Percentiles rank a stretch among this genome's conserved stretches.
Evolutionary conservation across 2,888 invertebrate species (phyloP).

Genomic region (Cremastinae sp.): DNA sequence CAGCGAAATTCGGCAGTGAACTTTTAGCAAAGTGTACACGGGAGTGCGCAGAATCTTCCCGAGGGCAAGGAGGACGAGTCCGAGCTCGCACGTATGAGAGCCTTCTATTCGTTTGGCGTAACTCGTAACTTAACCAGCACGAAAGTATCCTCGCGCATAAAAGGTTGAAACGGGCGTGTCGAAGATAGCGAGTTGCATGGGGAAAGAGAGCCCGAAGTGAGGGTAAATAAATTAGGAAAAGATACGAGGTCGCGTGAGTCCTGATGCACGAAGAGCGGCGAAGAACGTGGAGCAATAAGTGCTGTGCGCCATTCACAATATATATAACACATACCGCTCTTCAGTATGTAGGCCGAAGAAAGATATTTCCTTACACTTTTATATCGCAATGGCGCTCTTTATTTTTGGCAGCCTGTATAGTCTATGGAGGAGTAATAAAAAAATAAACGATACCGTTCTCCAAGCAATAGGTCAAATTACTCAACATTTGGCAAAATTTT

Average conservation of each 20-base stretch:
- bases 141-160: slow-evolving; percentile 34
- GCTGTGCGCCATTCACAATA: slow-evolving; percentile 6
- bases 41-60: too few relatives aligned
- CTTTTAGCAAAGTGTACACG: slow-evolving; percentile 33
- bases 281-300: slow-evolving; percentile 26
- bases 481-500: neutral
- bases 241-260: slow-evolving; percentile 59
- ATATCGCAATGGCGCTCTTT: slow-evolving; percentile 30
- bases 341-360: slow-evolving; percentile 29
- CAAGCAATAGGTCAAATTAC: slow-evolving; percentile 5
- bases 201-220: slow-evolving; percentile 47
- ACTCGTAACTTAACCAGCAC: slow-evolving; percentile 48
- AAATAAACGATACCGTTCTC: slow-evolving; percentile 15
- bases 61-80: neutral
- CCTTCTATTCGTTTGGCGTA: slow-evolving; percentile 40
- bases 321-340: slow-evolving; percentile 5
- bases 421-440: slow-evolving; percentile 24
- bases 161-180: slow-evolving; percentile 53
- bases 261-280: slow-evolving; percentile 43
- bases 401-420: slow-evolving; percentile 27
- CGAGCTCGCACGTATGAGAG: slow-evolving; percentile 1
- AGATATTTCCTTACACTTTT: slow-evolving; percentile 29
- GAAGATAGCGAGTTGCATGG: slow-evolving; percentile 56
- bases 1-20: slow-evolving; percentile 26
- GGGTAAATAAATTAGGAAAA: slow-evolving; percentile 64